A percentile compares a stretch with the other conserved stretches of the same genome.
These are phyloP conservation scores for Drosophila gaucha DNA, from an alignment of 2,888 invertebrate species.

Conservation along the genomic window DNA sequence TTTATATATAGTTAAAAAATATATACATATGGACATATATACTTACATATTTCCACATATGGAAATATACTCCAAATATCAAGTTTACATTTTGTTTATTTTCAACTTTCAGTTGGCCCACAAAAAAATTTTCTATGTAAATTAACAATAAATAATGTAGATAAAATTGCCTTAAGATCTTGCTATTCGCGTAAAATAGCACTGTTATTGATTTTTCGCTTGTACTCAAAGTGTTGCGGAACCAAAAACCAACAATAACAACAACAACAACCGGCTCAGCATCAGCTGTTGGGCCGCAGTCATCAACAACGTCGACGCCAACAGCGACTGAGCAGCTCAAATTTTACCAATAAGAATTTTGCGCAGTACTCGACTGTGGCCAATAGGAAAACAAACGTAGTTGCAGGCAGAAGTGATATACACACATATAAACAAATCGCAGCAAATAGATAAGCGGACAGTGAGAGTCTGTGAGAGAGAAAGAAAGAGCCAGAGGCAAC, in stretches of 20 bases:
- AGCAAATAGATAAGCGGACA: neutral
- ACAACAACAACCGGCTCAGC: conserved; percentile 44
- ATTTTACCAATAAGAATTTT: conserved; percentile 61
- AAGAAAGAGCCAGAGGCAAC: neutral
- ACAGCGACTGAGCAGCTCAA: conserved; percentile 16
- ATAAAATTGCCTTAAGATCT: neutral
- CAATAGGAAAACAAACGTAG: conserved; percentile 51
- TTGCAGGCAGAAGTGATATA: conserved; percentile 26
- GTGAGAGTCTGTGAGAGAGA: neutral
- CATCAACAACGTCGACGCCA: conserved; percentile 11
- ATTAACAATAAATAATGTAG: neutral
- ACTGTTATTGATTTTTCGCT: conserved; percentile 49
- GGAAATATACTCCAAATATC: no score
- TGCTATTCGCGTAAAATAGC: neutral
- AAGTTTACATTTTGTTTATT: no score
- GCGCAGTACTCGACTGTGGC: conserved; percentile 47
- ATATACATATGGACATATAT: no score
- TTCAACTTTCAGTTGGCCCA: neutral
- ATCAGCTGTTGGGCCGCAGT: conserved; percentile 50
- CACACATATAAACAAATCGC: conserved; percentile 13
- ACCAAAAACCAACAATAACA: conserved; percentile 15
- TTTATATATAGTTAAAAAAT: no score
- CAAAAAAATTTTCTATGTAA: neutral
- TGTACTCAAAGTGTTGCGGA: conserved; percentile 8
- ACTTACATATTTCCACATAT: no score